phyloP scores from a whole-genome alignment of 37 sponge, comb jelly and placozoan species.

The Halichondria panicea region DNA sequence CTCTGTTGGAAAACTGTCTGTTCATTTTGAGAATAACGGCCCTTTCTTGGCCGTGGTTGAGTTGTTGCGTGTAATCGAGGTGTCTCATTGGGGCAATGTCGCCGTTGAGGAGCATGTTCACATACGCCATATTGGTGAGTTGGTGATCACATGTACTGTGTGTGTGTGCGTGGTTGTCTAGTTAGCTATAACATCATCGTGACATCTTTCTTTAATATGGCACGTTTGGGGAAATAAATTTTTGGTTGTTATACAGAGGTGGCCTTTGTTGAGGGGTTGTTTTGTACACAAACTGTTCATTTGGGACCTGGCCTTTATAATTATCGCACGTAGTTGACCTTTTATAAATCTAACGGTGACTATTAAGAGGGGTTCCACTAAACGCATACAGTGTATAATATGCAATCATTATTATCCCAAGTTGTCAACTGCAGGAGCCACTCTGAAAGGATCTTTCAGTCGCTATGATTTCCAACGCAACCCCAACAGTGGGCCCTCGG shows the following conservation, averaged over 20 bases:
- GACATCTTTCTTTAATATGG: too few relatives aligned
- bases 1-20: conserved; percentile 37
- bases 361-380: too few relatives aligned
- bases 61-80: conserved; percentile 81
- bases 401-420: too few relatives aligned
- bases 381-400: too few relatives aligned
- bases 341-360: too few relatives aligned
- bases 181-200: too few relatives aligned
- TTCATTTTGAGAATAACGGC: conserved; percentile 93
- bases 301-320: too few relatives aligned
- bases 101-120: conserved; percentile 92
- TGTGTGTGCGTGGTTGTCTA: neutral
- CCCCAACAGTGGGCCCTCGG: conserved; percentile 78
- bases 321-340: too few relatives aligned
- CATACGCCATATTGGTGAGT: conserved; percentile 73
- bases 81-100: conserved; percentile 98
- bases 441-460: conserved; percentile 76
- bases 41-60: conserved; percentile 79
- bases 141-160: neutral
- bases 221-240: too few relatives aligned
- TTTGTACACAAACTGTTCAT: too few relatives aligned
- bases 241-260: too few relatives aligned
- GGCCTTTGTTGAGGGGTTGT: too few relatives aligned
- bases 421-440: conserved; percentile 30
- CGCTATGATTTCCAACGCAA: conserved; percentile 90